These are phyloP conservation scores for Rhopalosiphum padi DNA, from an alignment of 1,140 invertebrate species.

Conservation along the genomic window DNA sequence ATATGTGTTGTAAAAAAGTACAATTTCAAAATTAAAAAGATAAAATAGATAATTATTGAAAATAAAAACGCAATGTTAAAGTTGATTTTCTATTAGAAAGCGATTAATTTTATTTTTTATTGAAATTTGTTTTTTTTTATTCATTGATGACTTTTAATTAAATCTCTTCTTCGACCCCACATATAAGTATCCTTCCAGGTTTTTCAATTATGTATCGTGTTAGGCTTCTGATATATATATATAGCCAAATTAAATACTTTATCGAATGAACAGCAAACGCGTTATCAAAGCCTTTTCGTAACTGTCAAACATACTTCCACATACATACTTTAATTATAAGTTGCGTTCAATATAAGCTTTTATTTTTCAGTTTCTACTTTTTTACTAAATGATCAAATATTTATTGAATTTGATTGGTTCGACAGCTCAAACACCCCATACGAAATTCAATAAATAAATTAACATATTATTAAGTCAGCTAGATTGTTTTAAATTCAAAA, in stretches of 20 bases:
- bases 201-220: neutral
- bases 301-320: neutral
- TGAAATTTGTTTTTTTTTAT: neutral
- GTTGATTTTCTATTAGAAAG: neutral
- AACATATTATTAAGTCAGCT: neutral
- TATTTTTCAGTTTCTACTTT: neutral
- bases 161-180: neutral
- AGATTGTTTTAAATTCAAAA: neutral
- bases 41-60: no score
- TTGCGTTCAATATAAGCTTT: neutral
- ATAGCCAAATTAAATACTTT: neutral
- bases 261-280: neutral
- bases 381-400: neutral
- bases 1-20: neutral
- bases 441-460: neutral
- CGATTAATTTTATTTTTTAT: neutral
- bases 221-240: neutral
- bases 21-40: neutral
- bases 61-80: neutral
- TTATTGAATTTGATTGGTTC: neutral
- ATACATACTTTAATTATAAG: neutral
- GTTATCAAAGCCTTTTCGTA: neutral
- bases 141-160: neutral
- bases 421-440: neutral
- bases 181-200: neutral